A percentile compares a stretch with the other conserved stretches of the same genome.
Evolutionary conservation across 2,113 vertebrate species (phyloP).

Genomic region (Barbus barbus): DNA sequence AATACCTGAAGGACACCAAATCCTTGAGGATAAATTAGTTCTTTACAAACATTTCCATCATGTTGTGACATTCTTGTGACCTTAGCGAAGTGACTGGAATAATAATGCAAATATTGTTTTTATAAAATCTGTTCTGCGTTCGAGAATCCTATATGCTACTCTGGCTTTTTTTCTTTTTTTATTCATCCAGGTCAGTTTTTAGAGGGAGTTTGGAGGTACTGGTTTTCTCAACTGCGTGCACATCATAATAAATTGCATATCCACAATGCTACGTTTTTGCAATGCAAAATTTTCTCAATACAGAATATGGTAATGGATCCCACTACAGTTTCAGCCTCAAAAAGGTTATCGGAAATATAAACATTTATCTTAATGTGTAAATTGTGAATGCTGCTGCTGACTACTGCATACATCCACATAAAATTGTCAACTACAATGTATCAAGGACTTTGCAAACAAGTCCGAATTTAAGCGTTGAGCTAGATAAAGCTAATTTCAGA

Average conservation of each 20-base stretch:
- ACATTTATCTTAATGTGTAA: conserved; percentile 26
- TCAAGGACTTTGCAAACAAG: not conserved
- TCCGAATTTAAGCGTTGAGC: not conserved
- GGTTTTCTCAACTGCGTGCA: not conserved
- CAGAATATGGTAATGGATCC: conserved; percentile 12
- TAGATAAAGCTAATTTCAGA: not conserved
- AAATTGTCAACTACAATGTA: not conserved
- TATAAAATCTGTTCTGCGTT: not conserved
- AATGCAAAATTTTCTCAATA: not conserved
- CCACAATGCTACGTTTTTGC: not conserved
- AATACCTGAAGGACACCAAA: conserved; percentile 40
- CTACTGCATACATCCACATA: not conserved
- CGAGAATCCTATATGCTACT: not conserved
- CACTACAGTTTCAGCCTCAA: not conserved
- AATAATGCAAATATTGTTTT: conserved; percentile 30
- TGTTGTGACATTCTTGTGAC: conserved; percentile 39
- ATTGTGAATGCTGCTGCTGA: not conserved
- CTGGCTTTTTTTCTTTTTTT: not conserved
- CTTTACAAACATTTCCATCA: conserved; percentile 43
- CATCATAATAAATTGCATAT: not conserved
- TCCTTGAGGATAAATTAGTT: conserved; percentile 40
- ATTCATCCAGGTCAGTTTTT: not conserved
- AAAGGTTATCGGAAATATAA: conserved; percentile 3
- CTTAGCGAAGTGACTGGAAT: conserved; percentile 31
- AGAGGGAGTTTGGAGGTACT: not conserved